Percentiles rank a stretch among this genome's conserved stretches.
phyloP scores from a whole-genome alignment of 2,888 invertebrate genomes.

The Corbicula japonica region DNA sequence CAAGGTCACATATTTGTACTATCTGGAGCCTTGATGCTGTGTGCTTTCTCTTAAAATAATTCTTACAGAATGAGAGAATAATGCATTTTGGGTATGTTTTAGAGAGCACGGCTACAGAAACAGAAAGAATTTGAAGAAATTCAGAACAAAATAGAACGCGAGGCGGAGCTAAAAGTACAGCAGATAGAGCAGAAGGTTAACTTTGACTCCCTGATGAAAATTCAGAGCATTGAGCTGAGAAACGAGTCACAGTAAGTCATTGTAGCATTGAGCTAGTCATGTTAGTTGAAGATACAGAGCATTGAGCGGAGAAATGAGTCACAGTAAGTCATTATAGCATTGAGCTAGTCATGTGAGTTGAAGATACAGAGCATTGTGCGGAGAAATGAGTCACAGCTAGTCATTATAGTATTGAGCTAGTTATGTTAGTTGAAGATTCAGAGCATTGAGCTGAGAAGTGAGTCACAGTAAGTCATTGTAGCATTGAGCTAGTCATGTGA shows the following conservation, averaged over 20 bases:
- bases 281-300: constrained; percentile 45
- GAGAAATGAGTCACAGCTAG: constrained; percentile 62
- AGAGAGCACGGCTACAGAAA: constrained; percentile 50
- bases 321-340: constrained; percentile 64
- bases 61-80: neutral
- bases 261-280: too few relatives aligned
- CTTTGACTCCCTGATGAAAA: constrained; percentile 35
- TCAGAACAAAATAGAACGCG: constrained; percentile 35
- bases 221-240: constrained; percentile 52
- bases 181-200: constrained; percentile 48
- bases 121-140: constrained; percentile 61
- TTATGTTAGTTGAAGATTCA: constrained; percentile 50
- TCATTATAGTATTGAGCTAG: too few relatives aligned
- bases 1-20: too few relatives aligned
- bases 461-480: constrained; percentile 65
- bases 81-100: constrained; percentile 58
- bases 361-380: constrained; percentile 55
- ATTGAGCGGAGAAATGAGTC: constrained; percentile 60
- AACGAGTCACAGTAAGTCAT: constrained; percentile 65
- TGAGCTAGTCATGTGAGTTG: too few relatives aligned
- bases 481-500: too few relatives aligned
- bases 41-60: too few relatives aligned
- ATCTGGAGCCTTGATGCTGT: too few relatives aligned
- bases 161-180: constrained; percentile 38
- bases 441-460: constrained; percentile 52